Evolutionary conservation across 2,797 vertebrate species (phyloP), one percentile per base, ranked within the genome.

Genomic region (Micromesistius poutassou): DNA sequence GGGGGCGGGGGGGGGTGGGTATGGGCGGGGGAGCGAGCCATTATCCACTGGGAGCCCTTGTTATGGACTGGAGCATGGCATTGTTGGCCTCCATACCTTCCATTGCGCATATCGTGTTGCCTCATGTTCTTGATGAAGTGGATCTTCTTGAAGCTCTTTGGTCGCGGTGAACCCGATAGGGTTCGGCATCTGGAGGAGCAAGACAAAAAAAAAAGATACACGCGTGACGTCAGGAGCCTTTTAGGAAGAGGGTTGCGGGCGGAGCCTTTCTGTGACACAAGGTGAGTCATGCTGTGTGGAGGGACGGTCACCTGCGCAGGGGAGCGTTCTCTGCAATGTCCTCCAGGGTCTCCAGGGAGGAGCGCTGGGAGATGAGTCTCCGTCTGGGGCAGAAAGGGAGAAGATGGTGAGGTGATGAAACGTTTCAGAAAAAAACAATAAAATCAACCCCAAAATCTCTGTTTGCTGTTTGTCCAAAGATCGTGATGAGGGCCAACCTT

Each of bases 71-170:
- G 75, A 0, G 70, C 50, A 76, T n/a, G 74, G 30, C 5, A 25
- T 42, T 81, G 89, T 87, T 87, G 78, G 85, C 78, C 73, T 84
- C 81, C 89, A 85, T 97, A 98, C 98, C 98, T 98, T 95, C 98
- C 98, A 0, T 96, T 98, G 81, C 95, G 96, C 77, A 95, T 97
- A 82, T 99, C 98, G 0, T 98, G 97, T 28, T 99, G 98, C 91
- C 95, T 90, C 94, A 99, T 97, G 90, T 96, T 99, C 95, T 98
- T 99, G 92, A 99, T 98, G 91, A 99, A 98, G 94, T 99, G 97
- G 91, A 99, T 94, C 94, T 99, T 99, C 95, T 98, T 99, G 84
- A 98, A 99, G 94, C 95, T 98, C 96, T 98, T 99, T 96, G 97
- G 97, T 96, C 97, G 96, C 80, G 98, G 98, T 80, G 98, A 99